Evolutionary conservation across 2,888 invertebrate genomes (phyloP).

Genomic region (Tortricodes alternella): DNA sequence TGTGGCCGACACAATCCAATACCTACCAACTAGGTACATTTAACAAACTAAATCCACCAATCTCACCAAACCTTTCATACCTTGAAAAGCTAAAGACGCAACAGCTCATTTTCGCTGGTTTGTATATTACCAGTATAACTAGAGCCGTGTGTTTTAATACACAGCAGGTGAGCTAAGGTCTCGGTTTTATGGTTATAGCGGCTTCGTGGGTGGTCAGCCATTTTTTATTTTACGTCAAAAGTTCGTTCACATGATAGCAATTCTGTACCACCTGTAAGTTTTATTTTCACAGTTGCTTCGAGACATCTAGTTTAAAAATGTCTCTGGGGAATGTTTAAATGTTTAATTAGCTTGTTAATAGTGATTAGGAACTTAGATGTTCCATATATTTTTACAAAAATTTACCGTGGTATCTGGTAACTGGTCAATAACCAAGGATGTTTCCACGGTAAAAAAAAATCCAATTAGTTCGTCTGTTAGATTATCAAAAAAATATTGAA

Average conservation of each 20-base stretch:
- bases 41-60: too few species aligned
- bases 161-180: not conserved
- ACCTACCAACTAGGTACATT: too few species aligned
- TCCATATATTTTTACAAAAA: too few species aligned
- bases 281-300: not conserved
- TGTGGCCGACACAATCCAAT: too few species aligned
- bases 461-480: too few species aligned
- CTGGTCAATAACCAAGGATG: too few species aligned
- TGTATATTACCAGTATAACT: conserved; percentile 32
- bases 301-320: conserved; percentile 2
- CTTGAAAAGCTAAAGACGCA: not conserved
- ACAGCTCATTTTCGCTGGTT: conserved; percentile 2
- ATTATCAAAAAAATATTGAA: too few species aligned
- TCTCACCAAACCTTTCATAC: not conserved
- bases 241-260: conserved; percentile 9
- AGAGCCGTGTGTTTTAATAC: not conserved
- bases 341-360: conserved; percentile 29
- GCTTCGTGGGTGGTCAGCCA: conserved; percentile 9
- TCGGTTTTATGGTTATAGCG: not conserved
- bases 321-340: not conserved
- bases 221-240: not conserved
- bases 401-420: too few species aligned
- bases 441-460: too few species aligned
- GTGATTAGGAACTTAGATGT: not conserved
- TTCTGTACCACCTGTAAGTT: conserved; percentile 2